Evolutionary conservation across 1,140 invertebrate species (phyloP).

Genomic region (Monomorium pharaonis): DNA sequence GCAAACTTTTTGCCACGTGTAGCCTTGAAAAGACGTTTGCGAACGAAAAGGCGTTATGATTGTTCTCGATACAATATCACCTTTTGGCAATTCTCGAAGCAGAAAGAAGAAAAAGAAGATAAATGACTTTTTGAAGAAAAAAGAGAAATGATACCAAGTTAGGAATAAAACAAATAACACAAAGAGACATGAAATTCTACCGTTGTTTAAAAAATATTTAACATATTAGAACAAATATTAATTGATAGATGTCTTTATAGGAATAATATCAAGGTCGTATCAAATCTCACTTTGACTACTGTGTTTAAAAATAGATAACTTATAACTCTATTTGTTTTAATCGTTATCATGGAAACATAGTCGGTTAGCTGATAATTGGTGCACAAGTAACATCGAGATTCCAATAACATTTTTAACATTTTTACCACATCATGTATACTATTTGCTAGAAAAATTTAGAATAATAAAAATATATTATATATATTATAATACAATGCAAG

Average conservation of each 20-base stretch:
- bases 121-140: background rate
- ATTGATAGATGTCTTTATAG: background rate
- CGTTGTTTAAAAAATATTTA: background rate
- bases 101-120: background rate
- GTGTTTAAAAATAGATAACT: background rate
- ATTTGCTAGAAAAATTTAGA: background rate
- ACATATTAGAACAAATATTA: background rate
- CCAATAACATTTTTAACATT: background rate
- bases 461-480: background rate
- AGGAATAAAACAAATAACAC: background rate
- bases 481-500: no score
- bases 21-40: conserved; percentile 11
- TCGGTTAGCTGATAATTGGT: background rate
- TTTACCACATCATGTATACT: background rate
- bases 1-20: conserved; percentile 32
- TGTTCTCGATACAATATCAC: background rate
- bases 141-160: background rate
- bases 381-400: background rate
- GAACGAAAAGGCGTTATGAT: background rate
- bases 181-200: background rate
- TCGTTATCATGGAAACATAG: background rate
- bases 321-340: background rate
- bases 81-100: background rate
- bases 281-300: background rate
- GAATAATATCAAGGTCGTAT: background rate